These are phyloP conservation scores for Anolis carolinensis DNA, from an alignment of 2,113 vertebrate genomes.

Conservation along the genomic window DNA sequence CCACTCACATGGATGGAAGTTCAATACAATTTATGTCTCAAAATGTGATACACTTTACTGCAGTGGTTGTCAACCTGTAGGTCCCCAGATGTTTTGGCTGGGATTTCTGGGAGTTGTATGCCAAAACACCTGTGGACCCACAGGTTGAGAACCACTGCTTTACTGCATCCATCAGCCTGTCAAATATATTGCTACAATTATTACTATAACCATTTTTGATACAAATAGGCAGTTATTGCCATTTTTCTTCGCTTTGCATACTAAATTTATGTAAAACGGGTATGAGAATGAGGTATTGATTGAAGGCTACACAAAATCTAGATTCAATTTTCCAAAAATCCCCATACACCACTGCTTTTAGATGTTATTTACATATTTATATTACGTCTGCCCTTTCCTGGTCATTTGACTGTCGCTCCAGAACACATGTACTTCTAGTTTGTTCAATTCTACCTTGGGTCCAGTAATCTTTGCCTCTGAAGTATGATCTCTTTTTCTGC, in stretches of 20 bases:
- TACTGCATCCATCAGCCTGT: neutral
- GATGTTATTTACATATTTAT: neutral
- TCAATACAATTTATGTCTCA: neutral
- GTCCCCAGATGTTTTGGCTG: no score
- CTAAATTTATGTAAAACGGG: no score
- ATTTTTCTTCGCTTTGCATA: neutral
- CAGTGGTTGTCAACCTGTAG: no score
- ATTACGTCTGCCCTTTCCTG: neutral
- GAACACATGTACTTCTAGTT: neutral
- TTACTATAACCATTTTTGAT: neutral
- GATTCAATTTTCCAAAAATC: no score
- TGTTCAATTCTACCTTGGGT: neutral
- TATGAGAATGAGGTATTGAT: no score
- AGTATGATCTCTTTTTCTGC: neutral
- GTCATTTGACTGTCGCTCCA: neutral
- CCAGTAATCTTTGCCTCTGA: no score
- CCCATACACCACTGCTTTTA: no score
- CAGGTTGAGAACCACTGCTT: no score
- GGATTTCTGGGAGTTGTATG: no score
- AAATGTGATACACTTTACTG: neutral
- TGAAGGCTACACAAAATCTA: accelerated
- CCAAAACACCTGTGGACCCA: no score
- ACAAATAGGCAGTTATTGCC: neutral
- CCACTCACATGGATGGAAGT: neutral
- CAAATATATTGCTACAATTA: neutral